A percentile compares a stretch with the other conserved stretches of the same genome.
phyloP scores from a whole-genome alignment of 2,888 invertebrate species.

The Pandemis corylana region DNA sequence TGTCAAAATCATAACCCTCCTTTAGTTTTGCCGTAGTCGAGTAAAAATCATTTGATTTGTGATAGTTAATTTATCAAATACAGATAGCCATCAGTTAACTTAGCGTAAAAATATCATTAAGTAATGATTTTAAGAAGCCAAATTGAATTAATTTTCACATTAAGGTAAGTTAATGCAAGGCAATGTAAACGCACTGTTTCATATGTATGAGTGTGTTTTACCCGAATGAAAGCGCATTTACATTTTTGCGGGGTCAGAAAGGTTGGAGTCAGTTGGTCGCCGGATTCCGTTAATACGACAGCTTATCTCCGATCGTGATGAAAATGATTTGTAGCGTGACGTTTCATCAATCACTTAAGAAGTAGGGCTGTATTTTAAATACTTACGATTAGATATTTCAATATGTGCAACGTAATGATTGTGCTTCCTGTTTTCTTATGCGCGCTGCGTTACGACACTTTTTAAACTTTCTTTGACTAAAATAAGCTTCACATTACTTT shows the following conservation, averaged over 20 bases:
- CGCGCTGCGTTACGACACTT: background rate
- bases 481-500: background rate
- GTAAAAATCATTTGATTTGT: too few relatives aligned
- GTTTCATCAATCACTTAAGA: constrained; percentile 37
- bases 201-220: constrained; percentile 27
- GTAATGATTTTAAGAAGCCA: constrained; percentile 2
- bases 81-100: background rate
- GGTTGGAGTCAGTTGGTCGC: constrained; percentile 20
- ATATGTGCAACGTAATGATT: background rate
- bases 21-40: too few relatives aligned
- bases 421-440: constrained; percentile 11
- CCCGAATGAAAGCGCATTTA: constrained; percentile 32
- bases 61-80: background rate
- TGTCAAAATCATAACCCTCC: background rate
- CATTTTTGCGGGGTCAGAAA: constrained; percentile 36
- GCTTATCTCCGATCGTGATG: constrained; percentile 31
- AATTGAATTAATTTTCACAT: constrained; percentile 20
- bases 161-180: background rate
- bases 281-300: constrained; percentile 30
- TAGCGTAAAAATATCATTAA: background rate
- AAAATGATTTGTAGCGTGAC: constrained; percentile 30
- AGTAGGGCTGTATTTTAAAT: constrained; percentile 9
- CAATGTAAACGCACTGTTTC: constrained; percentile 22
- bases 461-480: too few relatives aligned
- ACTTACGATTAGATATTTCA: constrained; percentile 6